phyloP scores from a whole-genome alignment of 2,113 vertebrate species.

The Penelope pileata region DNA sequence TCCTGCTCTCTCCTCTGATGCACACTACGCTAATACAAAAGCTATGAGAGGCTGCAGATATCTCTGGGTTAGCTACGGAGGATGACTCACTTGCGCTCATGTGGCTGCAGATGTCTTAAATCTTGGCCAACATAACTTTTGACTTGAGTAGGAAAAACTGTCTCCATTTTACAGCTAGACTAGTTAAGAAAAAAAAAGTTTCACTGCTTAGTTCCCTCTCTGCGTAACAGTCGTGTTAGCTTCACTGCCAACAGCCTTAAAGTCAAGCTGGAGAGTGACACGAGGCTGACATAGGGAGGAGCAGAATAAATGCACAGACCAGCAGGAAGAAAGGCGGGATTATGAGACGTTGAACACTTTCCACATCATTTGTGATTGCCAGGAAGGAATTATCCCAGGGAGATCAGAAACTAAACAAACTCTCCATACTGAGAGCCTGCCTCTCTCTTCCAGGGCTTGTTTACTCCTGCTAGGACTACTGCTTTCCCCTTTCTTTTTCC shows the following conservation, averaged over 20 bases:
- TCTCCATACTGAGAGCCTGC: background rate
- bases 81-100: conserved; percentile 1
- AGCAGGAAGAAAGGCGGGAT: background rate
- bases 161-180: background rate
- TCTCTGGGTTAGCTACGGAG: background rate
- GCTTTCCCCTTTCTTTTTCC: background rate
- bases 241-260: background rate
- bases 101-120: conserved; percentile 31
- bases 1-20: background rate
- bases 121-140: background rate
- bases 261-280: background rate
- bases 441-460: background rate
- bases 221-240: conserved; percentile 4
- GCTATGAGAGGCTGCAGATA: background rate
- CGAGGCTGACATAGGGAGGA: background rate
- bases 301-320: background rate
- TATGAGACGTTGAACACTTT: background rate
- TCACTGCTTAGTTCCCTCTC: background rate
- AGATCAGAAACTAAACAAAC: conserved; percentile 1
- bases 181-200: background rate
- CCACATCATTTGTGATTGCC: background rate
- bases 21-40: background rate
- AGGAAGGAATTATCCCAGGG: background rate
- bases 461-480: background rate
- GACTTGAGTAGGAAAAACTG: conserved; percentile 18